Evolutionary conservation across 2,113 vertebrate species (phyloP), one percentile per base, ranked within the genome.

Genomic region (Anser cygnoides): DNA sequence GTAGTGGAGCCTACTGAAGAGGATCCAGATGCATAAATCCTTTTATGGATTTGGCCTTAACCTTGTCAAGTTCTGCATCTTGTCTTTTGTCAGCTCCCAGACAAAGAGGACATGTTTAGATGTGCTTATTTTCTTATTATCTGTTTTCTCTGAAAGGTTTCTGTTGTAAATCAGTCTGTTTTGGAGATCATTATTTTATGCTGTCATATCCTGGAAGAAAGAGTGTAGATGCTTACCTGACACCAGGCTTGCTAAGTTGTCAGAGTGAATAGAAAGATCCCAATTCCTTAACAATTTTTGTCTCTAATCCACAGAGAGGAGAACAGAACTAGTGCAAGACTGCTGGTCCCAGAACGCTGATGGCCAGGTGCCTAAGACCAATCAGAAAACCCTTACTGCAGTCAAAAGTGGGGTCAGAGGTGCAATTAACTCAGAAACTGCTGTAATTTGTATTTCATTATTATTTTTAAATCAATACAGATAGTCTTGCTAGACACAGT

Each of bases 391-490:
- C 73, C 46, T 84, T 87, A 81, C 37, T 91, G 70, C 61, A 87
- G 76, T 91, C 61, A 94, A 94, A 96, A 96, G 87, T 63, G 68
- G 82, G 89, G 87, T 81, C 86, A 95, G 92, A 96, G 91, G 89
- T 94, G 94, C 92, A 92, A 94, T 89, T 93, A 95, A 95, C 83
- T 90, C 70, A 92, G 95, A 94, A 94, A 86, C 28, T 90, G 72
- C 55, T 90, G 83, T 86, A 92, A 93, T 95, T 92, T 94, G 63
- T 89, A 67, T 96, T 96, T 92, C 68, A 90, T 96, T 91, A 82
- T 87, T 89, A 89, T 71, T 67, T 92, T 77, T 75, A 96, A 93
- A 97, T 96, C 96, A 89, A 94, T 96, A 91, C 65, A 93, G 92
- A 93, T 81, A 87, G 73, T 95, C 87, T 95, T 91, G 46, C 76